Conservation (phyloP, 2,113 vertebrate species). For the Pelodiscus sinensis region DNA sequence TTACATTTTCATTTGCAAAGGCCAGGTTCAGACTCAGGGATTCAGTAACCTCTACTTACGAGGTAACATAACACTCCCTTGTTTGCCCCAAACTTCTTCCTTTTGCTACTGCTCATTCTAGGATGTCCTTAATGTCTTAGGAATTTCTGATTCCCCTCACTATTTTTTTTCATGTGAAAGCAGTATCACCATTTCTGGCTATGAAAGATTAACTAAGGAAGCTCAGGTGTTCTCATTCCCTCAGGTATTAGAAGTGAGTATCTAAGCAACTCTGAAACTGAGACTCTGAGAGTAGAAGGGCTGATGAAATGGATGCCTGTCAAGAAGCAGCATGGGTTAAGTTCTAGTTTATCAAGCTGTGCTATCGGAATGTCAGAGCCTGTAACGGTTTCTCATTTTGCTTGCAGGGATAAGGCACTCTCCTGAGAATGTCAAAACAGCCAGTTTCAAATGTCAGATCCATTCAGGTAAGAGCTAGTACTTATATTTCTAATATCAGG, state of each 20-base stretch:
- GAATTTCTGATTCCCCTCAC: slow-evolving; percentile 70
- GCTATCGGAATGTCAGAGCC: slow-evolving; percentile 76
- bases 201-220: slow-evolving; percentile 91
- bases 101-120: slow-evolving; percentile 26
- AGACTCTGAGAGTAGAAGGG: slow-evolving; percentile 86
- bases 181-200: slow-evolving; percentile 75
- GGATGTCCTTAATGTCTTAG: slow-evolving; percentile 13
- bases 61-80: background rate
- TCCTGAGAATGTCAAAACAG: slow-evolving; percentile 92
- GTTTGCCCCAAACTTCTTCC: slow-evolving; percentile 19
- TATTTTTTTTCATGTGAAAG: slow-evolving; percentile 71
- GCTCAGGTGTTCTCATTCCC: slow-evolving; percentile 82
- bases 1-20: background rate
- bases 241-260: slow-evolving; percentile 77
- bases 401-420: slow-evolving; percentile 77
- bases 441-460: slow-evolving; percentile 94
- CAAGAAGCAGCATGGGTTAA: slow-evolving; percentile 73
- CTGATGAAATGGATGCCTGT: slow-evolving; percentile 78
- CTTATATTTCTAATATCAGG: slow-evolving; percentile 64
- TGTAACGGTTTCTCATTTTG: slow-evolving; percentile 76
- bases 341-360: slow-evolving; percentile 75
- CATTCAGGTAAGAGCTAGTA: slow-evolving; percentile 90
- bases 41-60: background rate
- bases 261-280: slow-evolving; percentile 86
- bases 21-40: background rate